Percentiles rank a stretch among this genome's conserved stretches.
Conservation (phyloP, 2,888 invertebrate species). For the Gymnocheta viridis region DNA sequence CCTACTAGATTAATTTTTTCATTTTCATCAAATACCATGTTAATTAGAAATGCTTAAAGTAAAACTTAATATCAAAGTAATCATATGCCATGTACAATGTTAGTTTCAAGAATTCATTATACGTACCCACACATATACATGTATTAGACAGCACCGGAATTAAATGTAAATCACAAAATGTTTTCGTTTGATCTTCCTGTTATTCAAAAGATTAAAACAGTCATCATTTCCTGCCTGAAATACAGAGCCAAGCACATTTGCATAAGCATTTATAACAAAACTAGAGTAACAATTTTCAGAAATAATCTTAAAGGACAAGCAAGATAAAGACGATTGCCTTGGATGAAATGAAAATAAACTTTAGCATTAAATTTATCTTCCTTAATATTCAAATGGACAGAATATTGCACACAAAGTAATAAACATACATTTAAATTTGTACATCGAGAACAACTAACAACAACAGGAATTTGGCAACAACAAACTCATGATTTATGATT, state of each 20-base stretch:
- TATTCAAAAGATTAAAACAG: too few species aligned
- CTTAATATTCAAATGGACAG: constrained; percentile 42
- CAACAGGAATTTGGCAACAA: too few species aligned
- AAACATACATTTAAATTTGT: too few species aligned
- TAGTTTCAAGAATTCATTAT: too few species aligned
- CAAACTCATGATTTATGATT: neutral
- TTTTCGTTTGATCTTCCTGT: constrained; percentile 38
- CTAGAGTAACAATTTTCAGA: constrained; percentile 13
- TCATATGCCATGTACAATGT: neutral
- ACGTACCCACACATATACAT: too few species aligned
- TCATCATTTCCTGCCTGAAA: constrained; percentile 38
- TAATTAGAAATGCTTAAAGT: constrained; percentile 1
- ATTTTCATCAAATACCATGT: too few species aligned
- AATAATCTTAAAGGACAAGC: constrained; percentile 24
- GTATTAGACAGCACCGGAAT: constrained; percentile 36
- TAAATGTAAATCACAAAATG: constrained; percentile 46
- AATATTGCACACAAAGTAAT: too few species aligned
- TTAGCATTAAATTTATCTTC: neutral
- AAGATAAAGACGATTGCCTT: constrained; percentile 6
- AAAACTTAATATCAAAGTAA: constrained; percentile 12
- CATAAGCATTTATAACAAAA: neutral
- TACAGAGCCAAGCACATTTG: neutral
- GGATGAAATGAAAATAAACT: constrained; percentile 1
- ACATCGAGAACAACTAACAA: too few species aligned
- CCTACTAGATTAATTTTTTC: too few species aligned